A percentile compares a stretch with the other conserved stretches of the same genome.
Evolutionary conservation across 2,797 vertebrate species (phyloP).

Genomic region (Muscicapa striata): DNA sequence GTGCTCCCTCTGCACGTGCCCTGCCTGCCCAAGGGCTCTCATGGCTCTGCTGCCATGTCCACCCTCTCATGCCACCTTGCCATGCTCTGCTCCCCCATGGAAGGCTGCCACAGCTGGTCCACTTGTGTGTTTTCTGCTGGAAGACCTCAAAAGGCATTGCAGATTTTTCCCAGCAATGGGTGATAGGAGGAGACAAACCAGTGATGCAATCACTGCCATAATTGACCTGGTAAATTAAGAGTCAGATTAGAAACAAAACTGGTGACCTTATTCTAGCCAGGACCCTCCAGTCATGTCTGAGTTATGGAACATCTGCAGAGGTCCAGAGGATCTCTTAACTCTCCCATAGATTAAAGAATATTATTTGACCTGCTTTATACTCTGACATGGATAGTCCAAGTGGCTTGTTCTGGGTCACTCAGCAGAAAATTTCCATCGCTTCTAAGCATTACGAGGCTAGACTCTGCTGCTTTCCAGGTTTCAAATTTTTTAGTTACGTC

Average conservation of each 20-base stretch:
- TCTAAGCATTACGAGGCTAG: neutral
- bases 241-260: neutral
- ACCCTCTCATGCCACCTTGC: fast-evolving
- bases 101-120: neutral
- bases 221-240: neutral
- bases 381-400: neutral
- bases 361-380: neutral
- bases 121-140: neutral
- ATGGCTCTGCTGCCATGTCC: neutral
- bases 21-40: neutral
- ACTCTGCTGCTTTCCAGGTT: neutral
- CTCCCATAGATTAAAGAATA: neutral
- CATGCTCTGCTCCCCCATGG: neutral
- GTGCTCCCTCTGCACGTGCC: too few relatives aligned
- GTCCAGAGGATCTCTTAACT: neutral
- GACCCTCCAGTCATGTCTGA: neutral
- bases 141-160: neutral
- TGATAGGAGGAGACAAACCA: neutral
- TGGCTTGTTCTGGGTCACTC: neutral
- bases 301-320: neutral
- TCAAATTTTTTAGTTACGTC: neutral
- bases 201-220: neutral
- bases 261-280: neutral
- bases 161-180: neutral
- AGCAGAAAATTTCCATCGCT: neutral